A percentile compares a stretch with the other conserved stretches of the same genome.
Conservation (phyloP, 2,113 vertebrate species). For the Propithecus coquereli region DNA sequence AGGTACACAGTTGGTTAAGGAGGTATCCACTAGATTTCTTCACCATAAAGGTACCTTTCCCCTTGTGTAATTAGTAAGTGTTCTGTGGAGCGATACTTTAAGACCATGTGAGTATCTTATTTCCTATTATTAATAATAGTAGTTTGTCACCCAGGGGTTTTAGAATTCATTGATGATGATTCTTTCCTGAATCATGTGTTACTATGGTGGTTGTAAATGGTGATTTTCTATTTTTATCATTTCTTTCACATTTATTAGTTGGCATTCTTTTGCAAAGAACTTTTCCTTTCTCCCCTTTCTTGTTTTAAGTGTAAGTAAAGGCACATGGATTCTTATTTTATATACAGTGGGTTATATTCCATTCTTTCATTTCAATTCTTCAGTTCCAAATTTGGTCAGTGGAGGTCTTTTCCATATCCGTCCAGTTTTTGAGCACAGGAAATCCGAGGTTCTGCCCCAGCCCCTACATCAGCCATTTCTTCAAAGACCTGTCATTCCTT, state of each 20-base stretch:
- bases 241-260: constrained; percentile 23
- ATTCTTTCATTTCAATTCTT: constrained; percentile 6
- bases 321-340: background rate
- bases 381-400: background rate
- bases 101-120: background rate
- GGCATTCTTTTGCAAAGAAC: background rate
- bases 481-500: background rate
- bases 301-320: background rate
- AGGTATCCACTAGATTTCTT: background rate
- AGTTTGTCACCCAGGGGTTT: background rate
- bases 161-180: background rate
- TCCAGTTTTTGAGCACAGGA: background rate
- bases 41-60: background rate
- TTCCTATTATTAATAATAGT: background rate
- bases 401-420: background rate
- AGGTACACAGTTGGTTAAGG: background rate
- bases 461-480: background rate
- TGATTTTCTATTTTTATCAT: background rate
- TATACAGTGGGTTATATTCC: background rate
- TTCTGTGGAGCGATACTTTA: background rate
- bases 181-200: background rate
- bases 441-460: background rate
- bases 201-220: background rate
- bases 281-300: background rate
- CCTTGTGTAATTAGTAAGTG: background rate